Conservation (phyloP, 1,140 invertebrate species). For the Arion vulgaris region DNA sequence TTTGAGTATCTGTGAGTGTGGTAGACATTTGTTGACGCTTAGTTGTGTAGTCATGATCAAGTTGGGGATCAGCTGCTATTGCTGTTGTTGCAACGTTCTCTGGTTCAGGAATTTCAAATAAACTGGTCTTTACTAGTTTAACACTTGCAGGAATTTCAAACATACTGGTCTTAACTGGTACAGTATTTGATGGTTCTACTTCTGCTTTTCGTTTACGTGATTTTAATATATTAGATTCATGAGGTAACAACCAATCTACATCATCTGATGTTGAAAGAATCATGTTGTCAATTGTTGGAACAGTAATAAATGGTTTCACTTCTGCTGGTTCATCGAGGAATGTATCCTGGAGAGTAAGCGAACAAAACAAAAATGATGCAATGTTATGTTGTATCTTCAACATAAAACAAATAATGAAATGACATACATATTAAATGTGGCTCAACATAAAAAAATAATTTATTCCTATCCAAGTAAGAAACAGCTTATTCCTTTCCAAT, state of each 20-base stretch:
- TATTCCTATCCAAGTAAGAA: no score
- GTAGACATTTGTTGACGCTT: not conserved
- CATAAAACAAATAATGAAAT: no score
- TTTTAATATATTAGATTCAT: not conserved
- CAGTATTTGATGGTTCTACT: not conserved
- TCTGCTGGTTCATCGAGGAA: conserved; percentile 40
- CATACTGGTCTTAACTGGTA: not conserved
- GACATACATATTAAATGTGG: no score
- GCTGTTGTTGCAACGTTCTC: not conserved
- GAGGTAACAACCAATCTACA: not conserved
- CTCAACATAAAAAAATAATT: no score
- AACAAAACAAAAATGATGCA: not conserved
- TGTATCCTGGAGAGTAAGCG: conserved; percentile 11
- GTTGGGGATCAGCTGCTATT: not conserved
- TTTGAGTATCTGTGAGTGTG: not conserved
- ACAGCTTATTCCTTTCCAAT: no score
- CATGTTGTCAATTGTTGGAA: not conserved
- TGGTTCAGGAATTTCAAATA: conserved; percentile 7
- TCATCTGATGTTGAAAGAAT: not conserved
- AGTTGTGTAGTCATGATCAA: not conserved
- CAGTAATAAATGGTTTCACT: conserved; percentile 7
- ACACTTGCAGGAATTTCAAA: not conserved
- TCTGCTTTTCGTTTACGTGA: not conserved
- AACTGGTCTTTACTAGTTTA: not conserved
- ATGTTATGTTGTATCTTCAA: no score